These are phyloP conservation scores for Mylabris phalerata DNA, from an alignment of 1,140 invertebrate species.

Conservation along the genomic window DNA sequence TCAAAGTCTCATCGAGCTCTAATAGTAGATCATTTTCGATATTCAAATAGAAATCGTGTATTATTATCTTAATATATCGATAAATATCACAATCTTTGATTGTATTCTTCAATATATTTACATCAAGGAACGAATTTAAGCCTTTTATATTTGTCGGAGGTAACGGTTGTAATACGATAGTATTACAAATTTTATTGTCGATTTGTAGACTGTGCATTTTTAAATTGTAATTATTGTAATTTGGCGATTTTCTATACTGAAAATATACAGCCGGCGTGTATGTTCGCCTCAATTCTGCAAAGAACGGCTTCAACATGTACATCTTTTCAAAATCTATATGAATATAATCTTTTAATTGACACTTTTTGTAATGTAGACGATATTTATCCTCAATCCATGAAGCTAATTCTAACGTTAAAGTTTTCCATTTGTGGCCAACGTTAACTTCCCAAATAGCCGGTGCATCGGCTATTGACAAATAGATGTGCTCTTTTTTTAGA, in stretches of 20 bases:
- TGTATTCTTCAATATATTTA: slow-evolving; percentile 53
- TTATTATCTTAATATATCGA: slow-evolving; percentile 62
- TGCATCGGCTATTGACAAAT: slow-evolving; percentile 56
- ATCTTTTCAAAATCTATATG: slow-evolving; percentile 77
- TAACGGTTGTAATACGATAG: slow-evolving; percentile 62
- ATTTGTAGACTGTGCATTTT: slow-evolving; percentile 60
- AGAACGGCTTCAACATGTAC: slow-evolving; percentile 83
- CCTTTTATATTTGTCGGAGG: slow-evolving; percentile 38
- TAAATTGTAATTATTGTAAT: slow-evolving; percentile 60
- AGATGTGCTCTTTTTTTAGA: slow-evolving; percentile 36
- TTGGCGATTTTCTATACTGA: slow-evolving; percentile 63
- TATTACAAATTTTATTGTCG: slow-evolving; percentile 78
- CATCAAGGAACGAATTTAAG: slow-evolving; percentile 58
- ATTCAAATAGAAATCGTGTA: slow-evolving; percentile 67
- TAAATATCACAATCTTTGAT: slow-evolving; percentile 47
- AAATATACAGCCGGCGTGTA: slow-evolving; percentile 72
- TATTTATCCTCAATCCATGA: slow-evolving; percentile 79
- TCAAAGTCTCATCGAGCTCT: slow-evolving; percentile 36
- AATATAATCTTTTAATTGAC: slow-evolving; percentile 68
- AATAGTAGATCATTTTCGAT: slow-evolving; percentile 67
- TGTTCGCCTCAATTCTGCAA: slow-evolving; percentile 65
- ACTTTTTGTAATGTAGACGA: slow-evolving; percentile 57
- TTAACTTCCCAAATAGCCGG: slow-evolving; percentile 75
- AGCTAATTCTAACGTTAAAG: slow-evolving; percentile 65
- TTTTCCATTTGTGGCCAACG: slow-evolving; percentile 71